Conservation (phyloP, 2,888 invertebrate species). For the Tetrapedia diversipes region DNA sequence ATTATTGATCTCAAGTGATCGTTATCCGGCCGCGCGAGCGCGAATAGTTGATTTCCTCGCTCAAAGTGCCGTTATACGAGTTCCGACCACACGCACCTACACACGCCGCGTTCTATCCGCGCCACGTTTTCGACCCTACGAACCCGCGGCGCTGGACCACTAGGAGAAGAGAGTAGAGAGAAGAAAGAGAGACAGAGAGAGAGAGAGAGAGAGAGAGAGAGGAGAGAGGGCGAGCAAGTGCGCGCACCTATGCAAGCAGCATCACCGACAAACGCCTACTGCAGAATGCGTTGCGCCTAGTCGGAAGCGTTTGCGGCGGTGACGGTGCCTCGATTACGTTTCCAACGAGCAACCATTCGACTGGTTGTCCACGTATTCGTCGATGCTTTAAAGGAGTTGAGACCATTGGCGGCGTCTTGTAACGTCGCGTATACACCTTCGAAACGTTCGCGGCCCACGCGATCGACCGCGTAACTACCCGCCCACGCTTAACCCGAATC, state of each 20-base stretch:
- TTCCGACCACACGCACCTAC: conserved; percentile 44
- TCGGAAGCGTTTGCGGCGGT: not conserved
- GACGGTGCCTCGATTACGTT: conserved; percentile 18
- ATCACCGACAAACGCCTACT: conserved; percentile 2
- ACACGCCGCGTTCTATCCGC: not conserved
- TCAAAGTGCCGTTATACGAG: conserved; percentile 54
- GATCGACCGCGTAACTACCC: not conserved
- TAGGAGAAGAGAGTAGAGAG: not conserved
- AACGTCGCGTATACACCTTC: not conserved
- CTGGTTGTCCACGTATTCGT: conserved; percentile 12
- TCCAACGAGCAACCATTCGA: not conserved
- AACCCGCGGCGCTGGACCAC: conserved; percentile 36
- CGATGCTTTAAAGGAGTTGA: not conserved
- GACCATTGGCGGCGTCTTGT: not conserved
- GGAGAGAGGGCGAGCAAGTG: no score
- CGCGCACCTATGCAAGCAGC: no score
- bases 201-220: not conserved
- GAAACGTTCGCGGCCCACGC: not conserved
- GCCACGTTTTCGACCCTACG: conserved; percentile 9
- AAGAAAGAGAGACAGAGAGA: no score
- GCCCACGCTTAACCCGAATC: not conserved
- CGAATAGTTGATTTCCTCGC: conserved; percentile 51
- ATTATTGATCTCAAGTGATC: conserved; percentile 70
- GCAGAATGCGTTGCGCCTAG: not conserved
- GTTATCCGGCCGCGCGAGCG: conserved; percentile 58